Conservation (phyloP, 2,797 vertebrate genomes). For the Pseudocheirus occidentalis region DNA sequence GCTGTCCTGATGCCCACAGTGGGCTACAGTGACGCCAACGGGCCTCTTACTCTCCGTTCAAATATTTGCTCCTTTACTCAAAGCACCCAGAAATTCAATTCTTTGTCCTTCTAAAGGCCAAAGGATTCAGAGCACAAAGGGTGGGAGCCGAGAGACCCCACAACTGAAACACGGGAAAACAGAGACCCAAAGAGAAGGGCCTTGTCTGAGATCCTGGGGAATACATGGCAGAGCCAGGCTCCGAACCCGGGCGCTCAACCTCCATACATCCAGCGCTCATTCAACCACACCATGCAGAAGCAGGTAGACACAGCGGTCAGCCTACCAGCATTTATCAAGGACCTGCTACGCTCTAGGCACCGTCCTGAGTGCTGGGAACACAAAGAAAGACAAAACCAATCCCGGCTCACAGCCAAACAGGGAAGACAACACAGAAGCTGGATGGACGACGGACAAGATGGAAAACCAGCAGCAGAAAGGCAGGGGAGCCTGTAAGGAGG, state of each 20-base stretch:
- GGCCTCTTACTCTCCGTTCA: not conserved
- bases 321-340: not conserved
- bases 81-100: not conserved
- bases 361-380: too few relatives aligned
- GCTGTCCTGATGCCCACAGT: not conserved
- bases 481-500: too few relatives aligned
- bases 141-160: not conserved
- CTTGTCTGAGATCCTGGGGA: not conserved
- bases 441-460: too few relatives aligned
- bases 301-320: not conserved
- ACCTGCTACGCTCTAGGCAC: too few relatives aligned
- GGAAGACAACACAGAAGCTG: too few relatives aligned
- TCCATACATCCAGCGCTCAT: not conserved
- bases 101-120: not conserved
- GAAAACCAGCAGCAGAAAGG: not conserved
- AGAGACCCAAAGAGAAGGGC: not conserved
- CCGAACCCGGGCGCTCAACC: not conserved
- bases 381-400: too few relatives aligned
- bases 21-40: accelerated
- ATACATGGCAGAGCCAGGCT: too few relatives aligned
- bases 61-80: not conserved
- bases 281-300: not conserved
- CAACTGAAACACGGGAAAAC: not conserved
- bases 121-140: not conserved
- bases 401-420: too few relatives aligned